Conservation (phyloP, 2,113 vertebrate species). For the Collichthys lucidus region DNA sequence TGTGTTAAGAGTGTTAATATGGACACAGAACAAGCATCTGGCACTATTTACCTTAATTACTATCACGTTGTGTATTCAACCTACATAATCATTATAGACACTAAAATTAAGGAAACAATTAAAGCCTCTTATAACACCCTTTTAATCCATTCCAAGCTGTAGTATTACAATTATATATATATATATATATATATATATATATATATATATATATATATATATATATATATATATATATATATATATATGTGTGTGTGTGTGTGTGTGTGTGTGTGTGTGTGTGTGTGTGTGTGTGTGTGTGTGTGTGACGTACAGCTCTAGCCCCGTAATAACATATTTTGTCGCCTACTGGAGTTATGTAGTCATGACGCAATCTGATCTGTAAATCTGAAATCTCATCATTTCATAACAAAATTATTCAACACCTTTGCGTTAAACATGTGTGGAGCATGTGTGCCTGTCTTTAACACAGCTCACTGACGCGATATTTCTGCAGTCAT, state of each 20-base stretch:
- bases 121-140: background rate
- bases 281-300: too few species aligned
- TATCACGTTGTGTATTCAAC: background rate
- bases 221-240: too few species aligned
- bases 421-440: background rate
- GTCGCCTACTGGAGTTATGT: background rate
- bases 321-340: conserved; percentile 6
- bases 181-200: too few species aligned
- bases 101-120: background rate
- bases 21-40: background rate
- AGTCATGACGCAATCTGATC: conserved; percentile 23
- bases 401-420: too few species aligned
- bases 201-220: too few species aligned
- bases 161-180: background rate
- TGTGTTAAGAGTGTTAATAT: background rate
- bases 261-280: too few species aligned
- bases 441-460: background rate
- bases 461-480: background rate
- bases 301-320: conserved; percentile 12
- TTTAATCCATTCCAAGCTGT: background rate
- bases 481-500: conserved; percentile 19
- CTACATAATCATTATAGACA: background rate
- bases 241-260: too few species aligned
- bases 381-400: background rate
- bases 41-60: background rate